Conservation (phyloP, 2,888 invertebrate genomes). For the Stenolophus ochropezus region DNA sequence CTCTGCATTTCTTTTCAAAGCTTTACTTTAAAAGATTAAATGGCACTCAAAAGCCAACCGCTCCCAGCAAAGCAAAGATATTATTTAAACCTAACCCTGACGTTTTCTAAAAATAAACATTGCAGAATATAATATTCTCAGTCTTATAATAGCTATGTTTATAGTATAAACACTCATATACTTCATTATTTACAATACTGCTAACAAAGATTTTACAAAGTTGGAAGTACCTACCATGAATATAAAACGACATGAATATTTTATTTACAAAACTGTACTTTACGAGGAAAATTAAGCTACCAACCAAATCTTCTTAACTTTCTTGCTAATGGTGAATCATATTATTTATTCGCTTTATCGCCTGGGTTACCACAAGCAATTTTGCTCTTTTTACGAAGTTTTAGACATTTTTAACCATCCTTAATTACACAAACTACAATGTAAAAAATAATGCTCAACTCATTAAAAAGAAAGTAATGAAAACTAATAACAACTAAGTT, state of each 20-base stretch:
- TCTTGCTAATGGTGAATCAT: not conserved
- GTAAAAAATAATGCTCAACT: too few relatives aligned
- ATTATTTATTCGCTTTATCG: not conserved
- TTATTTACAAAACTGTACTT: constrained; percentile 27
- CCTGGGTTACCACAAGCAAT: not conserved
- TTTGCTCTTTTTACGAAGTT: not conserved
- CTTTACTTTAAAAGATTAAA: constrained; percentile 3
- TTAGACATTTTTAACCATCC: too few relatives aligned
- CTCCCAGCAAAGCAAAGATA: constrained; percentile 3
- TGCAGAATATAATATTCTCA: constrained; percentile 6
- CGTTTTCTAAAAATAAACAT: constrained; percentile 11
- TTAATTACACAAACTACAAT: too few relatives aligned
- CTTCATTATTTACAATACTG: constrained; percentile 8
- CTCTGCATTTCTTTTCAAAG: not conserved
- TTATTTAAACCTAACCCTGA: constrained; percentile 7
- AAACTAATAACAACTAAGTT: too few relatives aligned
- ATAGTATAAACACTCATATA: constrained; percentile 9
- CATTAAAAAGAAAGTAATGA: too few relatives aligned
- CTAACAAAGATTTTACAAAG: constrained; percentile 25
- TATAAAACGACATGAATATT: constrained; percentile 32
- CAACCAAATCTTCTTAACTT: constrained; percentile 13
- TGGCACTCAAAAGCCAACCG: not conserved
- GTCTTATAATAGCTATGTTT: constrained; percentile 12
- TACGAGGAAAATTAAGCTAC: not conserved
- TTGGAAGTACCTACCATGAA: constrained; percentile 26